Base-by-base conservation (phyloP, 2,113 vertebrate genomes). In the Tragelaphus scriptus region DNA sequence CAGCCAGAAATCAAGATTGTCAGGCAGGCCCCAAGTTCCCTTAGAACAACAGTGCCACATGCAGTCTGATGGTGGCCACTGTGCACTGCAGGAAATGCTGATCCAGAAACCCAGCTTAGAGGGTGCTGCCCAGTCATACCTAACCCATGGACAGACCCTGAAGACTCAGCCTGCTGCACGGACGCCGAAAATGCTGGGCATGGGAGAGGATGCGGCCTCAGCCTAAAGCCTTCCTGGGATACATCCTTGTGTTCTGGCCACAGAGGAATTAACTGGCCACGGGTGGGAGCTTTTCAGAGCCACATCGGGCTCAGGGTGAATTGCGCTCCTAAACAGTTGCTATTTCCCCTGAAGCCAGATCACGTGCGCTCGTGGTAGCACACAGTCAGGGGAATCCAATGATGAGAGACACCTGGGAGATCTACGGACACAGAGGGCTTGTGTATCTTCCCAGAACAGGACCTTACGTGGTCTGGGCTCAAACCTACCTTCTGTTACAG, bases 171-270 rank as follows among this genome's bases (percentile, higher is more conserved):
- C n/a, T 56, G 53, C 7, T 36, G 53, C 7, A 14, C 4, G 0
- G 19, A n/a, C 0, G 3, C 80, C 1, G 2, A 36, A 23, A 53
- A 14, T 8, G 51, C 51, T 55, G 19, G 2, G 21, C 12, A 7
- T 36, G 81, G 32, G n/a, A 4, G 2, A 16, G n/a, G 53, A 26
- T 7, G 7, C 4, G 36, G 21, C 53, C n/a, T 85, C 53, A 25
- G n/a, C 53, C 23, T 1, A 53, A 56, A 16, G n/a, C n/a, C n/a
- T 85, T 56, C 81, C 4, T 56, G 53, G 32, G n/a, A 36, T 36
- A 40, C 6, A 84, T 26, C 7, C 32, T 21, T 13, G 1, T 56
- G 32, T 16, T 84, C n/a, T 36, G n/a, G 12, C 53, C 81, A 36
- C n/a, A 14, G 6, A 5, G 53, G 21, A 56, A 36, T 36, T 7